Conservation (phyloP, 2,113 vertebrate genomes). For the Caretta caretta region DNA sequence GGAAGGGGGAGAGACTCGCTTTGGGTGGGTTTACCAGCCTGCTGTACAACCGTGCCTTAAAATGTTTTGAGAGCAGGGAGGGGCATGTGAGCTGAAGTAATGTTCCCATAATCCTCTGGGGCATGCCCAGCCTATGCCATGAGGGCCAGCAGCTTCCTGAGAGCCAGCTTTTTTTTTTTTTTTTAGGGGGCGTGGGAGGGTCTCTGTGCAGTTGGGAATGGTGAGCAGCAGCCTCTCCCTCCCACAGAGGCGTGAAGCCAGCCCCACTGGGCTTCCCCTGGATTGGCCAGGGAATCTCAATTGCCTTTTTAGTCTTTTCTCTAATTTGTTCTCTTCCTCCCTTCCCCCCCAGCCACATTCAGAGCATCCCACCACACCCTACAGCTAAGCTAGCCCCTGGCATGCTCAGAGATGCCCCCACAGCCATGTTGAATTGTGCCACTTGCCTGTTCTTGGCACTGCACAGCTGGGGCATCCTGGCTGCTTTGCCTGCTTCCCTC, state of each 20-base stretch:
- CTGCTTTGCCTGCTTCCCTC: neutral
- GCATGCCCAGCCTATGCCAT: neutral
- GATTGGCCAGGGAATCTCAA: constrained; percentile 38
- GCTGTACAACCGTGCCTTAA: constrained; percentile 82
- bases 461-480: rapidly evolving
- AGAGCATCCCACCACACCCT: neutral
- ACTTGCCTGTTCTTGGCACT: neutral
- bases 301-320: constrained; percentile 63
- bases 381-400: neutral
- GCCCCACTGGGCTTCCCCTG: neutral
- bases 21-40: constrained; percentile 71
- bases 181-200: neutral
- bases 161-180: neutral
- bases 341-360: neutral
- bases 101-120: constrained; percentile 34
- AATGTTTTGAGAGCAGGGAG: constrained; percentile 66
- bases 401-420: too few relatives aligned
- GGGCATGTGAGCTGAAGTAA: neutral
- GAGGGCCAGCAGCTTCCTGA: neutral
- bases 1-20: neutral
- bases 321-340: constrained; percentile 63
- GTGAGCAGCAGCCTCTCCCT: neutral
- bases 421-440: too few relatives aligned
- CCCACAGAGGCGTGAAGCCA: neutral
- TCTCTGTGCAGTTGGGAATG: neutral